Percentiles rank a stretch among this genome's conserved stretches.
phyloP scores from a whole-genome alignment of 2,113 vertebrate genomes.

The Rhodinocichla rosea region DNA sequence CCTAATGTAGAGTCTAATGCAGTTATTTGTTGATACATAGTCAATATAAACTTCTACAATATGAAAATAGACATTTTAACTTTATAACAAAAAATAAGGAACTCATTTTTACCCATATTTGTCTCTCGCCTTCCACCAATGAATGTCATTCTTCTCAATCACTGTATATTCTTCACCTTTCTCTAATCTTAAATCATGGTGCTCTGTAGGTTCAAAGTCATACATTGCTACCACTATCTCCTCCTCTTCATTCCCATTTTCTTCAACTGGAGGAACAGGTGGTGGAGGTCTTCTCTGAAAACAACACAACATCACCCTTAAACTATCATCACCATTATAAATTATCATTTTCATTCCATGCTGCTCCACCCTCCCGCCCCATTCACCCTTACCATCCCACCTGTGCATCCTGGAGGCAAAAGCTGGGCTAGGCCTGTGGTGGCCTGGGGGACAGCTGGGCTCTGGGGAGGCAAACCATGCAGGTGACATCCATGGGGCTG shows the following conservation, averaged over 20 bases:
- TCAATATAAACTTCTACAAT: neutral
- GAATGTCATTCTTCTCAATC: constrained; percentile 84
- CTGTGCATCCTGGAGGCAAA: neutral
- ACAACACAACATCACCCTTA: neutral
- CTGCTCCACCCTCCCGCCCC: neutral
- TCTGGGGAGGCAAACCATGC: fast-evolving
- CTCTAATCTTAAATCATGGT: constrained; percentile 84
- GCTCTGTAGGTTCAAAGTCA: constrained; percentile 84
- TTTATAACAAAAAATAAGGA: neutral
- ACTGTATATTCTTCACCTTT: constrained; percentile 86
- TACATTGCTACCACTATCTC: constrained; percentile 88
- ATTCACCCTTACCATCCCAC: neutral
- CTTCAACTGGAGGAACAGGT: neutral
- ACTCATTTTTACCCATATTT: constrained; percentile 77
- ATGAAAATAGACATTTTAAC: neutral
- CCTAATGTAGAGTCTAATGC: neutral
- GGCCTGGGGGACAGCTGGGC: neutral
- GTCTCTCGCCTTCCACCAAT: constrained; percentile 91
- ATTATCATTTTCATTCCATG: neutral
- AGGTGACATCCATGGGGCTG: neutral
- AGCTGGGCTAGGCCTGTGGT: neutral
- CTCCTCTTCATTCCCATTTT: constrained; percentile 62
- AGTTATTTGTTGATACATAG: neutral
- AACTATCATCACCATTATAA: neutral
- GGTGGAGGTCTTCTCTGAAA: constrained; percentile 75